Evolutionary conservation across 1,140 invertebrate genomes (phyloP).

Genomic region (Frieseomelitta varia): DNA sequence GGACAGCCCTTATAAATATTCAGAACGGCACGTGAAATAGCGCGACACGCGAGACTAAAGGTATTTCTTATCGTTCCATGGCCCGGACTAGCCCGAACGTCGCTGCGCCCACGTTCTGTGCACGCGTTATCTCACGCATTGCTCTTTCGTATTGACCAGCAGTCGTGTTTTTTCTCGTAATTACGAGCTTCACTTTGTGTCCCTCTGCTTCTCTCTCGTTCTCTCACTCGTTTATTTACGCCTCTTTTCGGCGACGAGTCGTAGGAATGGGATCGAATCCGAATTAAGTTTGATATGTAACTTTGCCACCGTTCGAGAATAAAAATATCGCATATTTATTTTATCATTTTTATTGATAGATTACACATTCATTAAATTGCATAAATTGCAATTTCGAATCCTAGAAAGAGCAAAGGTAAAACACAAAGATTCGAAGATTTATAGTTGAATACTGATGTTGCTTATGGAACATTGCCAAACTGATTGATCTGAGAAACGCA

Average conservation of each 20-base stretch:
- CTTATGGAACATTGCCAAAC: no score
- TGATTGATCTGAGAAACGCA: no score
- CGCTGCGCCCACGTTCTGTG: constrained; percentile 6
- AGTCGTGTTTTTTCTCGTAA: constrained; percentile 19
- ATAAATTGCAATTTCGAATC: no score
- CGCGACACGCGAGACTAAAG: constrained; percentile 78
- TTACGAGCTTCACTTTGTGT: constrained; percentile 46
- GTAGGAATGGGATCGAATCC: no score
- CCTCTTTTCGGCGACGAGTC: constrained; percentile 13
- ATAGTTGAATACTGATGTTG: no score
- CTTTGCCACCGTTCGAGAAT: no score
- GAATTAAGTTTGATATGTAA: no score
- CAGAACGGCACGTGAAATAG: constrained; percentile 77
- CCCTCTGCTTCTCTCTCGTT: neutral
- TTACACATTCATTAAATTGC: no score
- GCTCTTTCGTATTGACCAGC: constrained; percentile 52
- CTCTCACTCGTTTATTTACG: neutral
- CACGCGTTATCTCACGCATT: constrained; percentile 65
- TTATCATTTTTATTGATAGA: no score
- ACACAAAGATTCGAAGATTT: no score
- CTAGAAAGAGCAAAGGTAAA: no score
- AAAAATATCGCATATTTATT: no score
- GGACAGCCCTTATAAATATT: constrained; percentile 80
- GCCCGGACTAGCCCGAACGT: constrained; percentile 21
- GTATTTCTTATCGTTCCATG: constrained; percentile 77